These are phyloP conservation scores for Erythrolamprus reginae DNA, from an alignment of 2,113 vertebrate species.

Conservation along the genomic window DNA sequence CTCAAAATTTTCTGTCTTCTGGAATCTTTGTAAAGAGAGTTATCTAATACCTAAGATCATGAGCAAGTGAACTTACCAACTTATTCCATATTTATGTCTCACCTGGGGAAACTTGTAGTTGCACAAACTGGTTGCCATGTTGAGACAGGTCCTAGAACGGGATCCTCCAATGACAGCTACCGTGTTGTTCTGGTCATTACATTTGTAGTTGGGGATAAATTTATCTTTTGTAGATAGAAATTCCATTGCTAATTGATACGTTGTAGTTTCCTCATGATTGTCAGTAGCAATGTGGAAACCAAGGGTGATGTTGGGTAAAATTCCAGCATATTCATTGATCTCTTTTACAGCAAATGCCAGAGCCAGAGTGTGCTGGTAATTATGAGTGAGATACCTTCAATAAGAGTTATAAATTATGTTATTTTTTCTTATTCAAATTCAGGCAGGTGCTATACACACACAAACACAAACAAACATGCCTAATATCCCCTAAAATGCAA, in stretches of 20 bases:
- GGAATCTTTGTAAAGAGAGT: background rate
- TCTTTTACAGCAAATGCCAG: background rate
- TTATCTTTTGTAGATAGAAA: background rate
- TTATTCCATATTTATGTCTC: background rate
- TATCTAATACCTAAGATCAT: background rate
- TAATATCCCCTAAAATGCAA: background rate
- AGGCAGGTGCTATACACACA: accelerated
- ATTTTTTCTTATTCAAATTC: background rate
- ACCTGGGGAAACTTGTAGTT: background rate
- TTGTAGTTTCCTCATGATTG: background rate
- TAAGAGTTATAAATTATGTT: background rate
- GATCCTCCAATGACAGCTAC: background rate
- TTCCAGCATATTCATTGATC: background rate
- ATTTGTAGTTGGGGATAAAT: background rate
- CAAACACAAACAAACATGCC: no score
- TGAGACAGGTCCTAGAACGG: background rate
- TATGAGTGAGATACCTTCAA: background rate
- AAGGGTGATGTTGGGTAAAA: background rate
- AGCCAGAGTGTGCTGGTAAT: background rate
- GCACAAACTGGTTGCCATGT: background rate
- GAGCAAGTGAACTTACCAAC: background rate
- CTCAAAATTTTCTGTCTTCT: background rate
- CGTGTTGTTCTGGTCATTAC: background rate
- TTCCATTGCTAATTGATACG: background rate
- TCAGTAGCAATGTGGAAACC: background rate